Evolutionary conservation across 2,888 invertebrate species (phyloP).

Genomic region (Tiliacea citrago): DNA sequence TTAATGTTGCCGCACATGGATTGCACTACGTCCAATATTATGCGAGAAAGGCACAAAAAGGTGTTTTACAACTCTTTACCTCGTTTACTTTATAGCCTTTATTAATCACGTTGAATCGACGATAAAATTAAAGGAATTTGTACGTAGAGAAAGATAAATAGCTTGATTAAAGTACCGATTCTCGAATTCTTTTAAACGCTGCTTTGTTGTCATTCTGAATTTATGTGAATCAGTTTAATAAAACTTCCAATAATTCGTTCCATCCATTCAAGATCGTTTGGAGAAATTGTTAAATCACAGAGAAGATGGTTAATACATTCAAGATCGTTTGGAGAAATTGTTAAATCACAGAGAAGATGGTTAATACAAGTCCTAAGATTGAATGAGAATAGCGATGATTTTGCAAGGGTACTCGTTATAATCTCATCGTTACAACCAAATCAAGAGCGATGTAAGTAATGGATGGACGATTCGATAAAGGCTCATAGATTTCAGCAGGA

Average conservation of each 20-base stretch:
- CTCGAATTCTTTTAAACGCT: constrained; percentile 40
- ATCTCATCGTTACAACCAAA: neutral
- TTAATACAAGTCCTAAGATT: constrained; percentile 25
- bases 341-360: constrained; percentile 13
- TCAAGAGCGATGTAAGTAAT: neutral
- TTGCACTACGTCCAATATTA: constrained; percentile 58
- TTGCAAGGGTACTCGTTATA: neutral
- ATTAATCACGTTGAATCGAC: constrained; percentile 57
- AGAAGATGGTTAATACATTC: constrained; percentile 21
- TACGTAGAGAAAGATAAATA: constrained; percentile 59
- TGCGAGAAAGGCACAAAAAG: constrained; percentile 66
- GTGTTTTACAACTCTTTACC: constrained; percentile 58
- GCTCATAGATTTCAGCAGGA: no score
- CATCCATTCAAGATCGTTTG: constrained; percentile 11
- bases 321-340: neutral
- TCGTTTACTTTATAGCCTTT: constrained; percentile 58
- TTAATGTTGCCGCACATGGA: constrained; percentile 65
- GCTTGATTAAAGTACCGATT: constrained; percentile 61
- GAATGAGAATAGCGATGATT: constrained; percentile 11
- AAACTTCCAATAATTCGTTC: constrained; percentile 16
- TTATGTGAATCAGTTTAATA: constrained; percentile 35
- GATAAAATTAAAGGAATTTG: constrained; percentile 67
- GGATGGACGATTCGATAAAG: neutral
- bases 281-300: constrained; percentile 14
- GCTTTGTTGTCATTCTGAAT: constrained; percentile 24